Evolutionary conservation across 2,113 vertebrate genomes (phyloP).

Genomic region (Oxyura jamaicensis): DNA sequence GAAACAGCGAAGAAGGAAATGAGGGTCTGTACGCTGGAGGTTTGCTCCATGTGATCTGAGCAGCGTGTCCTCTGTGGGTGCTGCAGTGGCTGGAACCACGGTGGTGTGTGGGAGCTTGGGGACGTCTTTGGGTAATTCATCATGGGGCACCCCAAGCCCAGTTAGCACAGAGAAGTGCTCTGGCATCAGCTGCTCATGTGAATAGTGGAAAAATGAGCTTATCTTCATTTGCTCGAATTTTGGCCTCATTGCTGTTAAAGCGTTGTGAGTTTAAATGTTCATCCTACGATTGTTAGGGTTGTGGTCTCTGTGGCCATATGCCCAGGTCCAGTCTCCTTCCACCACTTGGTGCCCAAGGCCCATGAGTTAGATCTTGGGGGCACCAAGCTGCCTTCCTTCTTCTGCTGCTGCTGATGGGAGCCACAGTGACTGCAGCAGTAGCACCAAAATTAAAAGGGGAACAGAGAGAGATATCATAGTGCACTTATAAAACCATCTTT

Average conservation of each 20-base stretch:
- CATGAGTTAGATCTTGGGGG: background rate
- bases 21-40: rapidly evolving
- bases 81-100: rapidly evolving
- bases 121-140: background rate
- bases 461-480: background rate
- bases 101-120: background rate
- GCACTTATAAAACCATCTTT: background rate
- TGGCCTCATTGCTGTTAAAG: background rate
- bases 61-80: background rate
- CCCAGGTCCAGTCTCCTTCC: background rate
- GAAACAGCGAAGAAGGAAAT: background rate
- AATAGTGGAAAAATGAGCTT: background rate
- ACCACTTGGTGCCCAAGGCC: rapidly evolving
- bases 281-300: background rate
- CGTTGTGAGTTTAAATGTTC: background rate
- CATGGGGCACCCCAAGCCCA: background rate
- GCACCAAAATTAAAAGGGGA: background rate
- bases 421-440: background rate
- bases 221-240: background rate
- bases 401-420: background rate
- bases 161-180: background rate
- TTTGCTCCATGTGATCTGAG: background rate
- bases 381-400: rapidly evolving
- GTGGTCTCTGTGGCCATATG: rapidly evolving
- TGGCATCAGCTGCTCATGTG: background rate